These are phyloP conservation scores for Myzus persicae DNA, from an alignment of 1,140 invertebrate genomes.

Conservation along the genomic window DNA sequence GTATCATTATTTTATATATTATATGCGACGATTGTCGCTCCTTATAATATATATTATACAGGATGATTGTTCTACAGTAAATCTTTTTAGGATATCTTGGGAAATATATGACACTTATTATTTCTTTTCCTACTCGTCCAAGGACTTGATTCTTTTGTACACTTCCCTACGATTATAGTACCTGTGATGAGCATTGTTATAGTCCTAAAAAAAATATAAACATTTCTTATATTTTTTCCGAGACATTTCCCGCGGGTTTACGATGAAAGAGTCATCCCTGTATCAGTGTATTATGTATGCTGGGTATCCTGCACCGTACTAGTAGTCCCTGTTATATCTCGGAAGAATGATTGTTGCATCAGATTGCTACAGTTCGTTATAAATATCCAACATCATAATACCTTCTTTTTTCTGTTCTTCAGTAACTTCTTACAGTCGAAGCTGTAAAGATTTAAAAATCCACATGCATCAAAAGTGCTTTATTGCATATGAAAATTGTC, in stretches of 20 bases:
- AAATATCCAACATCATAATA: too few relatives aligned
- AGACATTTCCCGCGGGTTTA: background rate
- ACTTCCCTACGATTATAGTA: background rate
- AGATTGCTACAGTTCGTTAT: too few relatives aligned
- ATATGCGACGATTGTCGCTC: background rate
- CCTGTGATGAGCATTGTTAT: background rate
- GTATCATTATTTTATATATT: background rate
- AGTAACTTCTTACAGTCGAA: too few relatives aligned
- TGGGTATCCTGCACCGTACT: background rate
- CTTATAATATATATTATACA: background rate
- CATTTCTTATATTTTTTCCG: too few relatives aligned
- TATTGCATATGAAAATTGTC: too few relatives aligned
- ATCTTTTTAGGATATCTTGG: background rate
- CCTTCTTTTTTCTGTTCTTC: too few relatives aligned
- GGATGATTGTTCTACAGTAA: background rate
- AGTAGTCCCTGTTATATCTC: background rate
- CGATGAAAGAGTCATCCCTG: background rate
- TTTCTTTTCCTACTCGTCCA: background rate
- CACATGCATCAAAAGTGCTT: too few relatives aligned
- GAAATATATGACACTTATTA: background rate
- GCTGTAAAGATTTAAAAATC: too few relatives aligned
- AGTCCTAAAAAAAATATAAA: too few relatives aligned
- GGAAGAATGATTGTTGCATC: background rate
- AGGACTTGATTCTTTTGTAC: background rate
- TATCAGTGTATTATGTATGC: background rate